A percentile compares a stretch with the other conserved stretches of the same genome.
Conservation (phyloP, 2,113 vertebrate species). For the Upupa epops region DNA sequence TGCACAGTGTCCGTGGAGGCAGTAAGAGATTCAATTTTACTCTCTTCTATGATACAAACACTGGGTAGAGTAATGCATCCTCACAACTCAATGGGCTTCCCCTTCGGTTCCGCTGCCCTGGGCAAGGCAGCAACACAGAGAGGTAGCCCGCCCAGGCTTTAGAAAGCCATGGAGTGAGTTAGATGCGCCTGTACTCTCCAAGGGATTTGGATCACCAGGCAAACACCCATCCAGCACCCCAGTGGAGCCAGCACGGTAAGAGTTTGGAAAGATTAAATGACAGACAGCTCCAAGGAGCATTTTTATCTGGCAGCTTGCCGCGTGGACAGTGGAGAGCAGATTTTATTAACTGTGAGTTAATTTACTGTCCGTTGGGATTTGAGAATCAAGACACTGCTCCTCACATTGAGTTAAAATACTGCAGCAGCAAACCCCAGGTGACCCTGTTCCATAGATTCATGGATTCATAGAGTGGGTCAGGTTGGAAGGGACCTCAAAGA, state of each 20-base stretch:
- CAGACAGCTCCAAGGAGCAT: neutral
- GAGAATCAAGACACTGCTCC: neutral
- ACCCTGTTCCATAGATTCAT: neutral
- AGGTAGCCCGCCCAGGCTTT: neutral
- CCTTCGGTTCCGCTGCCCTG: neutral
- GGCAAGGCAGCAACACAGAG: neutral
- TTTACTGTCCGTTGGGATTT: slow-evolving; percentile 31
- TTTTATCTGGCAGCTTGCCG: slow-evolving; percentile 10
- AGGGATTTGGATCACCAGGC: neutral
- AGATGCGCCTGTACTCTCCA: neutral
- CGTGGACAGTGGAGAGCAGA: neutral
- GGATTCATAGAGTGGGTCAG: too few species aligned
- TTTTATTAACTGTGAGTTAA: slow-evolving; percentile 51
- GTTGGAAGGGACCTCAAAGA: too few species aligned
- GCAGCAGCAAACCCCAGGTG: neutral
- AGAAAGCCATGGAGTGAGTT: neutral
- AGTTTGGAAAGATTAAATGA: slow-evolving; percentile 21
- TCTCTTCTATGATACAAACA: neutral
- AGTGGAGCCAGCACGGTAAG: neutral
- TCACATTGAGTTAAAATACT: neutral
- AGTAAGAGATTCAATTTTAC: neutral
- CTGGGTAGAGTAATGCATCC: neutral
- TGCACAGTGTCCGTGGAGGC: neutral
- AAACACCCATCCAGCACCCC: neutral
- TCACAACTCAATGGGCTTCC: neutral